These are phyloP conservation scores for Stichodactyla helianthus DNA, from an alignment of 64 coral and sea anemone genomes.

Conservation along the genomic window DNA sequence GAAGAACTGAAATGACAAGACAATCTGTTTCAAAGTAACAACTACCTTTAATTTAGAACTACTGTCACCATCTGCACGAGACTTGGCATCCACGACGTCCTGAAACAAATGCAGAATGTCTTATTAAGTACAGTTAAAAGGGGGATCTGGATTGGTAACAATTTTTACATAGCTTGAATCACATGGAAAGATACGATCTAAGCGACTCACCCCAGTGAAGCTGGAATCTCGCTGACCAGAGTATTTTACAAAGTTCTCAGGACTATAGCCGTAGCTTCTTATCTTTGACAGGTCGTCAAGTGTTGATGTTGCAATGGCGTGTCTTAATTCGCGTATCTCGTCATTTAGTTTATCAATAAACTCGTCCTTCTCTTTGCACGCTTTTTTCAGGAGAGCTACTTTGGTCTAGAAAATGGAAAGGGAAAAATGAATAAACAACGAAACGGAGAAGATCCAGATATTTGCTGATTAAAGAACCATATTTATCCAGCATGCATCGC, in stretches of 20 bases:
- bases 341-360: slow-evolving; percentile 72
- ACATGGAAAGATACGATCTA: too few relatives aligned
- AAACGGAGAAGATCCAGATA: too few relatives aligned
- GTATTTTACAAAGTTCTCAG: slow-evolving; percentile 68
- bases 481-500: not conserved
- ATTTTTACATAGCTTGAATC: too few relatives aligned
- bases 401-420: slow-evolving; percentile 55
- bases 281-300: slow-evolving; percentile 90
- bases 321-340: slow-evolving; percentile 79
- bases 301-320: slow-evolving; percentile 85
- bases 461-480: not conserved
- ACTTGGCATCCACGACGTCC: not conserved
- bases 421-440: too few relatives aligned
- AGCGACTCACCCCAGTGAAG: not conserved
- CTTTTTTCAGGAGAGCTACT: slow-evolving; percentile 78
- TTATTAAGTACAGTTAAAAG: not conserved
- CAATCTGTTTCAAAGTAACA: not conserved
- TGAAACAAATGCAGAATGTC: not conserved
- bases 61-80: not conserved
- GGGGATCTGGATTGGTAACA: too few relatives aligned
- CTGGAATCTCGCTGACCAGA: slow-evolving; percentile 10
- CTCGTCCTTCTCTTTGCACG: slow-evolving; percentile 95
- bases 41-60: not conserved
- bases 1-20: not conserved
- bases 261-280: slow-evolving; percentile 68